Base-by-base conservation (phyloP, 2,113 vertebrate species). In the Etheostoma spectabile region DNA sequence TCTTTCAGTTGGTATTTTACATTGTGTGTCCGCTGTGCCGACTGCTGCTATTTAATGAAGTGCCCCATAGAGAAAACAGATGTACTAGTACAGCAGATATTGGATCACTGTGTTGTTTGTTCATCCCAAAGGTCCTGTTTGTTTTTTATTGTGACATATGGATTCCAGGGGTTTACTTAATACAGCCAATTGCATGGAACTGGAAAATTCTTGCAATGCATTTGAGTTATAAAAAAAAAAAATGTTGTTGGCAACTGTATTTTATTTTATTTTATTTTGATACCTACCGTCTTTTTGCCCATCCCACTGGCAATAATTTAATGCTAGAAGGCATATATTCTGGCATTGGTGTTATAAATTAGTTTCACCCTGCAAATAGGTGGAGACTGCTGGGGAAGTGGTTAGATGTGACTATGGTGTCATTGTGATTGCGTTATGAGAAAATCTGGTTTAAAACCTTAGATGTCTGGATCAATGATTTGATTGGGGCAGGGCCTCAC, bases 41-140 rank as follows among this genome's bases (percentile, higher is more conserved):
- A 45, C 22, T 30, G 27, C 62, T 80, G 42, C 35, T 18, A 24
- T 59, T 61, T 46, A 80, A 82, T 22, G 8, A 49, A 65, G 48
- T 77, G 80, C 86, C 30, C 84, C 80, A 82, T 6, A n/a, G 49
- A 73, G 63, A 72, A 80, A 87, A 84, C 75, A 77, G 52, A 79
- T 79, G 73, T 49, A 27, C 49, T 38, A 3, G 59, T 22, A 8
- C 45, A 45, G 49, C 49, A 57, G 55, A 55, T 60, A 10, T 22
- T 27, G 5, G 89, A 38, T 80, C 89, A 53, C 53, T 35, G 22
- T 86, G 74, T 15, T 93, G 74, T 93, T 91, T 91, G 83, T 66
- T 48, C 14, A 83, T 92, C 74, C 59, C 66, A 89, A 90, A 89
- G 90, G 89, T 89, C 80, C 49, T 93, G 87, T 93, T 86, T 55